Percentiles rank a stretch among this genome's conserved stretches.
These are phyloP conservation scores for Dermatemys mawii DNA, from an alignment of 2,113 vertebrate species.

Conservation along the genomic window DNA sequence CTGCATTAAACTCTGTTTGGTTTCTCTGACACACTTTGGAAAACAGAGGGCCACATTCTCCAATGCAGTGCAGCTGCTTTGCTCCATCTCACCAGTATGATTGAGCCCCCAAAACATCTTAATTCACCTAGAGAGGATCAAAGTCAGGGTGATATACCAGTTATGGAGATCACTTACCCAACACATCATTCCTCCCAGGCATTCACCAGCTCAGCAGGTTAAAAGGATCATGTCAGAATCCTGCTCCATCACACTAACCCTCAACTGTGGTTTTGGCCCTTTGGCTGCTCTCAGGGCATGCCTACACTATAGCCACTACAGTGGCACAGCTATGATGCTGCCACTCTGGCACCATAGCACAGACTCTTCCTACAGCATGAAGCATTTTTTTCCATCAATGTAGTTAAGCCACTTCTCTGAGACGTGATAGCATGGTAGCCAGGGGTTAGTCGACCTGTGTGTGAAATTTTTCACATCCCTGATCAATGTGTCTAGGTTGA, in stretches of 20 bases:
- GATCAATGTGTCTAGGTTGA: not conserved
- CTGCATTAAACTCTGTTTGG: accelerated
- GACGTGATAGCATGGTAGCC: not conserved
- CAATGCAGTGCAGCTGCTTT: not conserved
- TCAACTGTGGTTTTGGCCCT: not conserved
- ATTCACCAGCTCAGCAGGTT: not conserved
- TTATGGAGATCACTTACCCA: not conserved
- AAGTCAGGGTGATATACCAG: not conserved
- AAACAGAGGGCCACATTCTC: not conserved
- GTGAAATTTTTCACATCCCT: not conserved
- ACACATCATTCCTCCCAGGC: not conserved
- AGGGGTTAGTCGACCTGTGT: not conserved
- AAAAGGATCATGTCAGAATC: not conserved
- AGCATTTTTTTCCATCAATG: not conserved
- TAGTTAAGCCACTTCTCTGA: not conserved
- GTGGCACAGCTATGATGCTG: not conserved
- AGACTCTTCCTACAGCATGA: not conserved
- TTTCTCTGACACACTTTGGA: not conserved
- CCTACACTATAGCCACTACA: not conserved
- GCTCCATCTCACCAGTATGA: not conserved
- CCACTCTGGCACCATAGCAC: not conserved
- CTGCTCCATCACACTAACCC: not conserved
- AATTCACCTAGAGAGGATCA: not conserved
- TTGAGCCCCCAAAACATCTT: not conserved
- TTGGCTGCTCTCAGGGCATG: not conserved